Percentiles rank a stretch among this genome's conserved stretches.
phyloP scores from a whole-genome alignment of 2,113 vertebrate species.

The Hemichromis elongatus region DNA sequence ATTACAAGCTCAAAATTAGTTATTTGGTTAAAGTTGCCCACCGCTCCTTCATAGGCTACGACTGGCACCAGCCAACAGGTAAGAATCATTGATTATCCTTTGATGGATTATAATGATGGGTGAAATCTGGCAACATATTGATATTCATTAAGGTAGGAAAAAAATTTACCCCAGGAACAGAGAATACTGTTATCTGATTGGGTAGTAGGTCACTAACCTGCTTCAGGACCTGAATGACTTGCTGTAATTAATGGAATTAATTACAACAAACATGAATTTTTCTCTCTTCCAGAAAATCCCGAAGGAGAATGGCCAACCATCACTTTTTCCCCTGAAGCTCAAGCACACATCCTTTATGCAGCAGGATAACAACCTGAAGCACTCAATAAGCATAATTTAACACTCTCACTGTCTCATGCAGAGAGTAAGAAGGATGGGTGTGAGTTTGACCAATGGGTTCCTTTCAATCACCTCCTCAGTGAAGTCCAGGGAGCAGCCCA shows the following conservation, averaged over 20 bases:
- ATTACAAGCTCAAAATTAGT: accelerated
- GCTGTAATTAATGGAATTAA: neutral
- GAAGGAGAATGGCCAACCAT: no score
- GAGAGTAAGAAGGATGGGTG: neutral
- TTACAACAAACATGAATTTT: neutral
- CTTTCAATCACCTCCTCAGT: neutral
- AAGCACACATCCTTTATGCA: no score
- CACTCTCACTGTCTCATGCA: neutral
- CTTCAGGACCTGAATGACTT: neutral
- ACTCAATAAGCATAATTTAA: accelerated
- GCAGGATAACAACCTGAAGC: no score
- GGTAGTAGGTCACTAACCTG: neutral
- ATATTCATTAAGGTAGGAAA: neutral
- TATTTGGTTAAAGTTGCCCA: neutral
- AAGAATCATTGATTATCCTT: neutral
- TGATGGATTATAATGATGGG: neutral
- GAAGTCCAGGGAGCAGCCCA: neutral
- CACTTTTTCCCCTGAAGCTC: no score
- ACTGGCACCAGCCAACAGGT: neutral
- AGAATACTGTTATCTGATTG: neutral
- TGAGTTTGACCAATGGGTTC: neutral
- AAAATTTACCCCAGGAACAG: neutral
- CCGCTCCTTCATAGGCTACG: neutral
- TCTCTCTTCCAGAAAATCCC: neutral
- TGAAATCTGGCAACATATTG: neutral